Conservation (phyloP, 2,797 vertebrate species). For the Octomys mimax region DNA sequence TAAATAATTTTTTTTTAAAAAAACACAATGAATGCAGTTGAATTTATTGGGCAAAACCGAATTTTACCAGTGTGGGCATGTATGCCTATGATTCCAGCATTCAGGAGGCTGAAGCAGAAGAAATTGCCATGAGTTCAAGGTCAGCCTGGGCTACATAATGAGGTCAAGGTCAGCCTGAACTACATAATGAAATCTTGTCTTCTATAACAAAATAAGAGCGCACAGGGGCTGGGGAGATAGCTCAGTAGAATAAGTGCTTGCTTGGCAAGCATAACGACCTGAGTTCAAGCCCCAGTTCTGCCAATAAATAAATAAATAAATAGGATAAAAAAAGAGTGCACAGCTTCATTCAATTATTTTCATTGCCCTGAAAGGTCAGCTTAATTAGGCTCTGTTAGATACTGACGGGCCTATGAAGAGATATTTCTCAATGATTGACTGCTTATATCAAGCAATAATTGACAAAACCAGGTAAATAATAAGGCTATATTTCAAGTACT, state of each 20-base stretch:
- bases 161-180: no score
- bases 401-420: fast-evolving
- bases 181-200: no score
- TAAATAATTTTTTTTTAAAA: no score
- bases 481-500: background rate
- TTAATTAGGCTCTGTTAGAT: background rate
- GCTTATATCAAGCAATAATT: background rate
- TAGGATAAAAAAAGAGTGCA: background rate
- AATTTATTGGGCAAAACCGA: background rate
- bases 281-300: no score
- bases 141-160: no score
- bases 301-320: background rate
- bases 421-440: background rate
- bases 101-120: no score
- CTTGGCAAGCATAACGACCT: no score
- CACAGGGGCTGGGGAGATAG: background rate
- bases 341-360: background rate
- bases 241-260: no score
- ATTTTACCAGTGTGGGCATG: background rate
- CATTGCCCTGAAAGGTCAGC: background rate
- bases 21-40: background rate
- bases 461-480: background rate
- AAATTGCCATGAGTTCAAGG: no score
- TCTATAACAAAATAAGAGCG: background rate
- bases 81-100: no score